Percentiles rank a stretch among this genome's conserved stretches.
These are phyloP conservation scores for Dendrolimus houi DNA, from an alignment of 2,888 invertebrate genomes.

Conservation along the genomic window DNA sequence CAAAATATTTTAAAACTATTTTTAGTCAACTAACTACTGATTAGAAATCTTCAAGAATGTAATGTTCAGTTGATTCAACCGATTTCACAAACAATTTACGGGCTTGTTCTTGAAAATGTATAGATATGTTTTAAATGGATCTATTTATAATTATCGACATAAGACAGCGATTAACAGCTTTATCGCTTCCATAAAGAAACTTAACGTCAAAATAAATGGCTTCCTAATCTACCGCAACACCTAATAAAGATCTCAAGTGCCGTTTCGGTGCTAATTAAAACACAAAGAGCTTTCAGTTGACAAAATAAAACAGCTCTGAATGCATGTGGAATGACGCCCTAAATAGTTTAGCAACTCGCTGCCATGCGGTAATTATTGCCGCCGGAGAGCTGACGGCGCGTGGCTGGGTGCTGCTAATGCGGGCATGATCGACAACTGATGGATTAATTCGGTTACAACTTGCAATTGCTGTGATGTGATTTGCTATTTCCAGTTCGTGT, in stretches of 20 bases:
- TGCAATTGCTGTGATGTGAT: too few species aligned
- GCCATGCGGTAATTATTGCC: slow-evolving; percentile 38
- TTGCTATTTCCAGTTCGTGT: too few species aligned
- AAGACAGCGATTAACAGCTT: background rate
- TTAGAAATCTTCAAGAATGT: too few species aligned
- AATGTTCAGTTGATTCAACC: too few species aligned
- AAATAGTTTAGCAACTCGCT: slow-evolving; percentile 48
- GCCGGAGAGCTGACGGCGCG: slow-evolving; percentile 27
- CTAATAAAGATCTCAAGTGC: slow-evolving; percentile 31
- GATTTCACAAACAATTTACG: too few species aligned
- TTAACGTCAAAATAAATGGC: slow-evolving; percentile 11
- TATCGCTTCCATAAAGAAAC: slow-evolving; percentile 10
- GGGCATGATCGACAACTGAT: slow-evolving; percentile 6
- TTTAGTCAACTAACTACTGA: too few species aligned
- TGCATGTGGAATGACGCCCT: slow-evolving; percentile 38
- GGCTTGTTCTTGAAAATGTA: too few species aligned
- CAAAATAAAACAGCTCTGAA: slow-evolving; percentile 46
- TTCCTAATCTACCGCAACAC: slow-evolving; percentile 21
- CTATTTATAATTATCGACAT: too few species aligned
- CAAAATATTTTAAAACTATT: too few species aligned
- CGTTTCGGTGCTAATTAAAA: slow-evolving; percentile 51
- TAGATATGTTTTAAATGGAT: too few species aligned
- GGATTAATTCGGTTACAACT: background rate
- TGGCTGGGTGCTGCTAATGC: slow-evolving; percentile 6
- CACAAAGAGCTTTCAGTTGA: slow-evolving; percentile 52